A percentile compares a stretch with the other conserved stretches of the same genome.
Evolutionary conservation across 2,113 vertebrate species (phyloP).

Genomic region (Aptenodytes forsteri): DNA sequence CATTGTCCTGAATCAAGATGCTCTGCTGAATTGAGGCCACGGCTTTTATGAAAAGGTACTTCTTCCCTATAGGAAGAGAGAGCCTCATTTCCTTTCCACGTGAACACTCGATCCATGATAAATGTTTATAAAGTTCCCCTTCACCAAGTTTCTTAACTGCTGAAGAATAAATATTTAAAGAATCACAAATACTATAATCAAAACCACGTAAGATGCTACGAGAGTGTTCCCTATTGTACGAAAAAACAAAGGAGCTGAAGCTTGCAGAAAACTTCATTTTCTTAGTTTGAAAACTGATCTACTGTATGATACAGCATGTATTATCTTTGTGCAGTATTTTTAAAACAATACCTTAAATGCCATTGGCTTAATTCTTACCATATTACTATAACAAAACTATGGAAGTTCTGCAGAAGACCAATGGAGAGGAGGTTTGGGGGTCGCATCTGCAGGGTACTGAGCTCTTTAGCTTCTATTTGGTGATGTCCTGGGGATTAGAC

Average conservation of each 20-base stretch:
- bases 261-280: conserved; percentile 38
- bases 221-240: neutral
- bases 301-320: neutral
- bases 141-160: conserved; percentile 33
- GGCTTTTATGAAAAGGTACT: neutral
- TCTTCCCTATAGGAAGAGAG: neutral
- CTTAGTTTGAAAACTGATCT: conserved; percentile 52
- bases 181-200: conserved; percentile 41
- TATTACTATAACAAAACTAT: conserved; percentile 63
- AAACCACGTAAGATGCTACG: conserved; percentile 30
- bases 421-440: neutral
- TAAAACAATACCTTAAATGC: conserved; percentile 65
- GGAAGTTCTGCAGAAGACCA: neutral
- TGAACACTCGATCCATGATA: neutral
- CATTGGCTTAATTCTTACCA: conserved; percentile 67
- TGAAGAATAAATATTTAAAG: conserved; percentile 53
- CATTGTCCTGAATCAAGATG: neutral
- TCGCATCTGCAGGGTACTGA: neutral
- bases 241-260: conserved; percentile 35
- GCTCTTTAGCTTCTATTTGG: neutral
- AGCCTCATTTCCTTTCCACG: conserved; percentile 21
- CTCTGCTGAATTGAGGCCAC: neutral
- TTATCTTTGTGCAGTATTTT: conserved; percentile 61
- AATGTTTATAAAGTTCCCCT: conserved; percentile 25
- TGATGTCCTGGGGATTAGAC: neutral